These are phyloP conservation scores for Florisuga fusca DNA, from an alignment of 2,797 vertebrate genomes.

Conservation along the genomic window DNA sequence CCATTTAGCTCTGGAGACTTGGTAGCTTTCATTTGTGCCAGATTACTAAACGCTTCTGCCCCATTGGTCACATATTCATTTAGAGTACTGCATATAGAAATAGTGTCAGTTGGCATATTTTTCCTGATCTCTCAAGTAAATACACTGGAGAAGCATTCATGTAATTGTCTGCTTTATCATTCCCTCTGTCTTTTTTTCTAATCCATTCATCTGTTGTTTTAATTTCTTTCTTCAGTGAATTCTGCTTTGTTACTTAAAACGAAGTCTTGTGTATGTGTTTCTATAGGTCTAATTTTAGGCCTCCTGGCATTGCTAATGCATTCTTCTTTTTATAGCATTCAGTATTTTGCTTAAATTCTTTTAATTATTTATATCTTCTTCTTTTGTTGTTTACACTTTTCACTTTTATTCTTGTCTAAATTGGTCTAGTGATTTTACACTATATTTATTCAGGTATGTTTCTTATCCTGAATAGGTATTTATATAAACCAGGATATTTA, in stretches of 20 bases:
- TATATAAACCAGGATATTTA: not conserved
- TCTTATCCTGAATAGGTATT: not conserved
- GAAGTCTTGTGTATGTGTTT: not conserved
- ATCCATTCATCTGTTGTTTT: not conserved
- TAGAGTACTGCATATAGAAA: not conserved
- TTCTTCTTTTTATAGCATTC: not conserved
- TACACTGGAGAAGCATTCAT: not conserved
- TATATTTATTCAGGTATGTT: not conserved
- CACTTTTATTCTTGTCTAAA: slow-evolving; percentile 31
- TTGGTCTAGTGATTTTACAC: not conserved
- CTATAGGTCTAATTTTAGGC: slow-evolving; percentile 12
- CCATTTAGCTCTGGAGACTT: not conserved
- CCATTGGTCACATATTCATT: not conserved
- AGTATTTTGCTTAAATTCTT: not conserved
- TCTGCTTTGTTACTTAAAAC: not conserved
- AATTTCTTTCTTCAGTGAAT: not conserved
- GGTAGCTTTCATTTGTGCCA: not conserved
- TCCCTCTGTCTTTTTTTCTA: not conserved
- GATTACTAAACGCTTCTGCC: not conserved
- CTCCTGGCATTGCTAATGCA: not conserved
- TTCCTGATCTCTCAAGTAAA: not conserved
- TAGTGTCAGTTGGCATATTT: not conserved
- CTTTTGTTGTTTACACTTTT: slow-evolving; percentile 16
- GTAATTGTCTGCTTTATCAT: not conserved
- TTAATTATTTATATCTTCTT: slow-evolving; percentile 3